Conservation (phyloP, 2,113 vertebrate species). For the Astur gentilis region DNA sequence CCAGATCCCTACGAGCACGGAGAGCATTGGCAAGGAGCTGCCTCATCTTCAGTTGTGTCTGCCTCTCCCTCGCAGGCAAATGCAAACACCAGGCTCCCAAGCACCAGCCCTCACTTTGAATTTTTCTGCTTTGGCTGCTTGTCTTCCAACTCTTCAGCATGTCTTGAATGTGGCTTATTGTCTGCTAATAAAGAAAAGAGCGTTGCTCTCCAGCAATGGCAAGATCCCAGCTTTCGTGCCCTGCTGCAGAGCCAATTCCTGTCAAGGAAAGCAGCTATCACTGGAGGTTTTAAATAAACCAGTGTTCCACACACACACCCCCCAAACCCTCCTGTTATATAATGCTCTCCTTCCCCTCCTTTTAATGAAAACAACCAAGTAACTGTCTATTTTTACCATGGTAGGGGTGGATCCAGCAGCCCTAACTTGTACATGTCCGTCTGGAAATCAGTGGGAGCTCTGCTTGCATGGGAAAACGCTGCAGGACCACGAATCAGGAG, state of each 20-base stretch:
- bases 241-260: conserved; percentile 10
- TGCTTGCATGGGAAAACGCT: background rate
- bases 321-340: background rate
- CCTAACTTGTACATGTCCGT: background rate
- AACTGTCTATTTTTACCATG: conserved; percentile 36
- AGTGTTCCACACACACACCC: background rate
- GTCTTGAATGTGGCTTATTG: conserved; percentile 59
- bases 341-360: conserved; percentile 29
- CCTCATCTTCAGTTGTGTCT: background rate
- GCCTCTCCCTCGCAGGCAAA: conserved; percentile 11
- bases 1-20: background rate
- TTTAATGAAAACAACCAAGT: conserved; percentile 38
- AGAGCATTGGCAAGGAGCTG: background rate
- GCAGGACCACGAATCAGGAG: background rate
- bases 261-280: conserved; percentile 32
- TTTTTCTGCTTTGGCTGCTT: conserved; percentile 39
- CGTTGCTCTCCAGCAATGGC: conserved; percentile 15
- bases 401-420: background rate
- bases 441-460: conserved; percentile 13
- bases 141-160: conserved; percentile 45
- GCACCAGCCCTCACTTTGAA: conserved; percentile 2
- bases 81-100: background rate
- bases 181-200: conserved; percentile 49
- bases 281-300: conserved; percentile 39
- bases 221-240: conserved; percentile 41